Base-by-base conservation (phyloP, 2,888 invertebrate genomes). In the Coelinius sp. region DNA sequence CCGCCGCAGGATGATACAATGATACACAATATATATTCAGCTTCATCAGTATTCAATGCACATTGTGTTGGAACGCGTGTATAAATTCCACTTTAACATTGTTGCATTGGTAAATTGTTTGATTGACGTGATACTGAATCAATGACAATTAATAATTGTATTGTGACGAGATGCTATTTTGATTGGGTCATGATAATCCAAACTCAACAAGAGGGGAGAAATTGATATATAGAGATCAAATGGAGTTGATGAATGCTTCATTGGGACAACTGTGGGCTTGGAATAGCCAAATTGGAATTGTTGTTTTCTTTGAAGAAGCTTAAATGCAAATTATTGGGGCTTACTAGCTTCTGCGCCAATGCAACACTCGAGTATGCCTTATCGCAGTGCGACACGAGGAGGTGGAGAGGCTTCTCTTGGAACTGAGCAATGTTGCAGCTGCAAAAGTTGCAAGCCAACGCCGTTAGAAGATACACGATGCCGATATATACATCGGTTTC, bases 391-490 rank as follows among this genome's bases (percentile, higher is more conserved):
- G 49, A 59, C 44, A 59, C 35, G 35, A 59, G 22, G 35, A 8
- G 35, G 31, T 6, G n/a, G 35, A 59, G 35, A 35, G 20, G 0
- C 0, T 12, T n/a, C 27, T 27, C 17, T 14, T 2, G 59, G 17
- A 8, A 27, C n/a, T 5, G 12, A 7, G 44, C 63, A 68, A 64
- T 64, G 69, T 59, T 72, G 69, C 71, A 70, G 74, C 72, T 73
- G 75, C 78, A 76, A 72, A 74, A 46, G 22, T 63, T 62, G 12
- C n/a, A 69, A 27, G 38, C 53, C 24, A 22, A 31, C 17, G 22
- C 63, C 63, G 52, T 63, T 69, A 63, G 46, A 63, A 63, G 46
- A 31, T 69, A 69, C 52, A 63, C 68, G 41, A 41, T 62, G 70
- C 31, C 59, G 59, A 59, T 59, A 59, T 56, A 53, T 62, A 59